Percentiles rank a stretch among this genome's conserved stretches.
These are phyloP conservation scores for Characodon lateralis DNA, from an alignment of 2,797 vertebrate species.

Conservation along the genomic window DNA sequence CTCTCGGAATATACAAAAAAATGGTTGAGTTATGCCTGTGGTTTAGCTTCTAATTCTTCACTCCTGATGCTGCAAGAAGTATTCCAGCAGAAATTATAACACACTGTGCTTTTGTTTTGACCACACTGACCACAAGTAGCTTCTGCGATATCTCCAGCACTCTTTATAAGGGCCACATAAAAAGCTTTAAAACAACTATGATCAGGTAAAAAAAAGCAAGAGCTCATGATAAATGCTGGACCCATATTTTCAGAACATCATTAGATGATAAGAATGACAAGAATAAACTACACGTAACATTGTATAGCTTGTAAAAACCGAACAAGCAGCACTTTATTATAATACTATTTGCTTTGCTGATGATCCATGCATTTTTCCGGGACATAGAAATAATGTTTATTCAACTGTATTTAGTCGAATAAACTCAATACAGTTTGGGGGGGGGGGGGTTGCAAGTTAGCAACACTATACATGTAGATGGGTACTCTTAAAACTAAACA, in stretches of 20 bases:
- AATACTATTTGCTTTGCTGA: constrained; percentile 28
- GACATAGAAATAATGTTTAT: constrained; percentile 7
- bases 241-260: neutral
- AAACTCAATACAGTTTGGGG: too few relatives aligned
- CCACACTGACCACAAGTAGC: neutral
- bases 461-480: neutral
- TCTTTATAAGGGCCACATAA: too few relatives aligned
- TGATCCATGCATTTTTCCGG: constrained; percentile 32
- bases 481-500: neutral
- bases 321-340: constrained; percentile 23
- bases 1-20: neutral
- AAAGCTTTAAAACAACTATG: too few relatives aligned
- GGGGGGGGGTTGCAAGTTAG: neutral
- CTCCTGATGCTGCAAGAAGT: neutral
- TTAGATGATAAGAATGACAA: neutral
- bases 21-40: neutral
- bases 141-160: too few relatives aligned
- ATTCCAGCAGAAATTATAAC: neutral
- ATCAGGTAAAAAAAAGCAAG: neutral
- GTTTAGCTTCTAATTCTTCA: neutral
- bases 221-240: neutral
- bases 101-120: neutral
- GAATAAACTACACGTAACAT: constrained; percentile 6
- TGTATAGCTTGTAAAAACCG: constrained; percentile 13
- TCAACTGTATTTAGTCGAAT: too few relatives aligned